Evolutionary conservation across 1,140 invertebrate species (phyloP).

Genomic region (Lanistes nyassanus): DNA sequence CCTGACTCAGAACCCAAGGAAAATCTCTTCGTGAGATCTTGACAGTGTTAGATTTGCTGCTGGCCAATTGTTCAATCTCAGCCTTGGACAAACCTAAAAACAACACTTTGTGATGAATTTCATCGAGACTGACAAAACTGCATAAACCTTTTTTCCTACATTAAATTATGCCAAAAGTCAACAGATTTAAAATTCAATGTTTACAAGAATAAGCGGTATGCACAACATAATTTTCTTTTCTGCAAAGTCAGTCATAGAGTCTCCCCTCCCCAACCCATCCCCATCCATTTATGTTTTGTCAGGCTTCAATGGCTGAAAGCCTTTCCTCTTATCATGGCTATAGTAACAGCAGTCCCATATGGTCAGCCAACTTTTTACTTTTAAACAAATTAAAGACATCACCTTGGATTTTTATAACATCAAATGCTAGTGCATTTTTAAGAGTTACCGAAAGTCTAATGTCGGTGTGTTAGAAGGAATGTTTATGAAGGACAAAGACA

Average conservation of each 20-base stretch:
- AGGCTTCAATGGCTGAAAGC: too few species aligned
- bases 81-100: conserved; percentile 69
- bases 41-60: conserved; percentile 64
- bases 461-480: too few species aligned
- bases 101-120: neutral
- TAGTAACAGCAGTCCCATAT: too few species aligned
- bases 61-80: conserved; percentile 72
- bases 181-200: neutral
- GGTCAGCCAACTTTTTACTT: too few species aligned
- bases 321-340: too few species aligned
- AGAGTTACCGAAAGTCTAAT: too few species aligned
- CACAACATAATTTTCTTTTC: neutral
- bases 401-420: too few species aligned
- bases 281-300: neutral
- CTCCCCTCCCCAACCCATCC: neutral
- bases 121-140: neutral
- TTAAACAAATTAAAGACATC: too few species aligned
- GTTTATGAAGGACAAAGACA: too few species aligned
- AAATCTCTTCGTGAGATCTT: conserved; percentile 92
- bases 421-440: too few species aligned
- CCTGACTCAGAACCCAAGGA: conserved; percentile 78
- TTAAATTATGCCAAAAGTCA: neutral
- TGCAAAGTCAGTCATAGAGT: too few species aligned
- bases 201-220: neutral
- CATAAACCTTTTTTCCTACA: neutral